Base-by-base conservation (phyloP, 2,113 vertebrate genomes). In the Myxocyprinus asiaticus region DNA sequence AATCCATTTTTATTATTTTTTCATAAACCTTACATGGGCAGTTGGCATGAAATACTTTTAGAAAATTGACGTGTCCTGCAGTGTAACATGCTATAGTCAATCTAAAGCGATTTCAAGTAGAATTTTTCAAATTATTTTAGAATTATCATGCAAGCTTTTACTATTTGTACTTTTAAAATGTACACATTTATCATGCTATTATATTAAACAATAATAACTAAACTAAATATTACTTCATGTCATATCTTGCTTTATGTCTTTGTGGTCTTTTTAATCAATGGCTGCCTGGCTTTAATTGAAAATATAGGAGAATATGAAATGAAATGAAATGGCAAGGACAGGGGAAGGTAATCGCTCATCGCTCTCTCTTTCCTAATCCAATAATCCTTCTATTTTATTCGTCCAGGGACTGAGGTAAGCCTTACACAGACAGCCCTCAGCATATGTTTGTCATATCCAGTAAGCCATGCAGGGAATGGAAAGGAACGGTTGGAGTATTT, bases 361-460 rank as follows among this genome's bases (percentile, higher is more conserved):
- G 3, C 48, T 72, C 62, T 22, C 62, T 67, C 67, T 33, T 71
- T 81, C n/a, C 43, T 81, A 81, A 78, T 84, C 82, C 78, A 84
- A 77, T 84, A 81, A 84, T 81, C 82, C 82, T 81, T 70, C 47
- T 51, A 78, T 81, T 84, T 78, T 78, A 84, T 81, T 81, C 67
- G 51, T 73, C 75, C 79, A 66, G 75, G 75, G 58, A 77, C 64
- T 75, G 68, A 69, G 58, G 79, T 80, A 75, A 75, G 67, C 75
- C 82, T 74, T 66, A 51, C 75, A 81, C 79, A 78, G 79, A 72
- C 56, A 81, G 81, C 70, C 79, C 78, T 78, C 68, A 84, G 76
- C 83, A 84, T 81, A 81, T 81, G 79, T 73, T 53, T 71, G 64
- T 59, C 76, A 78, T 70, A 70, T 67, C 64, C 59, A 4, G 56